Base-by-base conservation (phyloP, 1,140 invertebrate species). In the Drosophila rufa region DNA sequence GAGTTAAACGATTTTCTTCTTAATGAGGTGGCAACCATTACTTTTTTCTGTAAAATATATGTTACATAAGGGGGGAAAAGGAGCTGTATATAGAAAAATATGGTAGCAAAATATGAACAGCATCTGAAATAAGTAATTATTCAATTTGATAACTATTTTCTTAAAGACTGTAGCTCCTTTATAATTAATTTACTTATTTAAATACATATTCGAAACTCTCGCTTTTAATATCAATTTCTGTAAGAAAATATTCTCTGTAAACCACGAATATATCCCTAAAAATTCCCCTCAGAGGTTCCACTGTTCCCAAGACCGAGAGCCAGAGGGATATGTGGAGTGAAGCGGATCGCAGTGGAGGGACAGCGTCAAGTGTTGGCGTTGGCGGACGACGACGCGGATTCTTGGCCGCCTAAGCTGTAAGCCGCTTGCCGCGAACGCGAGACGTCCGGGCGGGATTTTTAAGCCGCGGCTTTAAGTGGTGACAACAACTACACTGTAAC, bases 391-490 rank as follows among this genome's bases (percentile, higher is more conserved):
- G 64, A 65, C 48, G 77, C 77, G 67, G 82, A 73, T 87, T 89
- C 84, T 83, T 80, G 66, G 83, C 67, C 67, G 67, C 43, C 40
- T 75, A 78, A 84, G 77, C 78, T 64, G 36, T 75, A 73, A 73
- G 70, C 69, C 36, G 79, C 66, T 79, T 79, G 71, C 67, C 46
- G 59, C 4, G 33, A 30, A 36, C 36, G 42, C 17, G 45, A 42
- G 57, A 40, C 38, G 64, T 40, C 53, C 53, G 53, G 59, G 45
- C 50, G 61, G 60, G 55, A 78, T 80, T 77, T 76, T 87, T 87
- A 87, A 87, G 84, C 84, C 68, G 69, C 80, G 80, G 84, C 84
- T 87, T 89, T 80, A 87, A 89, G 85, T 80, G 84, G 80, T 80
- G 84, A 89, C 84, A 89, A 89, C 80, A 80, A 75, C 80, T 70